phyloP scores from a whole-genome alignment of 2,888 invertebrate species.

The Chrysomela aeneicollis region DNA sequence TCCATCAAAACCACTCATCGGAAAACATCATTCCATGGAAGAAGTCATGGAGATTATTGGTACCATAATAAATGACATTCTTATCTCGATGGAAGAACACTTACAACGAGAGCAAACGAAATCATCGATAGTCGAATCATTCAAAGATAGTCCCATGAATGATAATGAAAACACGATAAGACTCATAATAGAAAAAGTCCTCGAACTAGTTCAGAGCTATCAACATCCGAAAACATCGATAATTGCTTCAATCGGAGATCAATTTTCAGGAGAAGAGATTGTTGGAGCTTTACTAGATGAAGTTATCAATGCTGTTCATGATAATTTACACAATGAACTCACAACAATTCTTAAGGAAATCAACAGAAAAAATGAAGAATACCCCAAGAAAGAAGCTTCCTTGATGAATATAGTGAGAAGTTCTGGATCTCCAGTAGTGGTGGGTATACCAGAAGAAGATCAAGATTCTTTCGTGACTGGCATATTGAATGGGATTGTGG shows the following conservation, averaged over 20 bases:
- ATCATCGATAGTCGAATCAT: not conserved
- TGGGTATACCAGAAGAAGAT: too few species aligned
- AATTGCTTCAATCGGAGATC: not conserved
- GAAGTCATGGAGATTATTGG: not conserved
- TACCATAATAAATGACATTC: not conserved
- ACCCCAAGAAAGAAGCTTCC: too few species aligned
- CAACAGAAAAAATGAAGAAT: too few species aligned
- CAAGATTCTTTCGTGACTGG: not conserved
- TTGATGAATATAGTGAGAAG: not conserved
- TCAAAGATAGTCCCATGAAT: not conserved
- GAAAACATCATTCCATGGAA: not conserved
- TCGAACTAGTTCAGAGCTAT: not conserved
- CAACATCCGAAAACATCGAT: not conserved
- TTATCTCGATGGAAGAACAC: not conserved
- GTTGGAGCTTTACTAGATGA: not conserved
- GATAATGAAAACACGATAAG: not conserved
- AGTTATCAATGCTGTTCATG: not conserved
- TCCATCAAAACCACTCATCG: not conserved
- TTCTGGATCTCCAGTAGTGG: too few species aligned
- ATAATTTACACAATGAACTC: not conserved
- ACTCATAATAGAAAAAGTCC: not conserved
- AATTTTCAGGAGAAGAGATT: not conserved
- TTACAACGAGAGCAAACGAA: not conserved
- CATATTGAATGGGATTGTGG: not conserved
- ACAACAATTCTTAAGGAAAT: too few species aligned